Percentiles rank a stretch among this genome's conserved stretches.
phyloP scores from a whole-genome alignment of 2,797 vertebrate genomes.

The Diplodus sargus region DNA sequence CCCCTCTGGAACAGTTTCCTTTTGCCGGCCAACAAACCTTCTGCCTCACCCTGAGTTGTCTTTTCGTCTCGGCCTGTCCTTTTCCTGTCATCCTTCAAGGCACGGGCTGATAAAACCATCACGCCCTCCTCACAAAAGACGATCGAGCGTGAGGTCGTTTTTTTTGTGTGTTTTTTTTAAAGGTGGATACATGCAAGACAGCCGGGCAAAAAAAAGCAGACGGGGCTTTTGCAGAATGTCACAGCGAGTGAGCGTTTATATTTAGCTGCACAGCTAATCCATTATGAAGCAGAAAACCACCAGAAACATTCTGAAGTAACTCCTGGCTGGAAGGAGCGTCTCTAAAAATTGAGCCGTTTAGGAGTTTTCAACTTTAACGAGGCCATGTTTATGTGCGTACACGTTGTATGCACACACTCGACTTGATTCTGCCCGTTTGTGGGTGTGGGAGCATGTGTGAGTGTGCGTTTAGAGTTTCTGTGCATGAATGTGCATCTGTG shows the following conservation, averaged over 20 bases:
- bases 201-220: constrained; percentile 11
- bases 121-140: constrained; percentile 33
- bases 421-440: constrained; percentile 30
- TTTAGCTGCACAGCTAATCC: constrained; percentile 71
- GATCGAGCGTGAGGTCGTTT: constrained; percentile 1
- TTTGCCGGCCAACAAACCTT: constrained; percentile 57
- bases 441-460: constrained; percentile 1
- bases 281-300: constrained; percentile 74
- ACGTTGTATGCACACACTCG: constrained; percentile 33
- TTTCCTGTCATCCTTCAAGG: constrained; percentile 38
- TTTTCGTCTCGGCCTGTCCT: constrained; percentile 21
- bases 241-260: constrained; percentile 53
- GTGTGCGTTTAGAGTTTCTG: constrained; percentile 42
- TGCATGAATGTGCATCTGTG: constrained; percentile 69
- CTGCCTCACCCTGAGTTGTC: constrained; percentile 24
- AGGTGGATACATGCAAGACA: constrained; percentile 12
- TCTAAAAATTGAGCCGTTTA: constrained; percentile 63
- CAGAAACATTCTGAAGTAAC: constrained; percentile 67
- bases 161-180: constrained; percentile 15
- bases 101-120: constrained; percentile 53
- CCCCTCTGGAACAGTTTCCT: constrained; percentile 22
- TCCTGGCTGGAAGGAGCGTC: constrained; percentile 63
- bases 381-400: constrained; percentile 66
- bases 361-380: constrained; percentile 54
- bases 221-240: constrained; percentile 37